phyloP scores from a whole-genome alignment of 2,113 vertebrate genomes.

The Epinephelus moara region DNA sequence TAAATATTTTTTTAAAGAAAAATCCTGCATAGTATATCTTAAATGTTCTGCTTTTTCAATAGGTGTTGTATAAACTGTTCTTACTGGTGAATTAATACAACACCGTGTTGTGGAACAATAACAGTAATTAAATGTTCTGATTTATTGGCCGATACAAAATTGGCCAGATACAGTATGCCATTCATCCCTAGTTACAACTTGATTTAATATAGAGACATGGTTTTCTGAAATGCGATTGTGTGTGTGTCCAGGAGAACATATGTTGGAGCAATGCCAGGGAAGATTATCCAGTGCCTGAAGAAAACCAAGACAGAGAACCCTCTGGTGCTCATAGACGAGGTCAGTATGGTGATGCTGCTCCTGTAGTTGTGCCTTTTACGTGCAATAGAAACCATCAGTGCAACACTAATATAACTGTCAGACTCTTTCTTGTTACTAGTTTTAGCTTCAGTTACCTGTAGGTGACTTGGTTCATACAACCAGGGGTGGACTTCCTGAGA shows the following conservation, averaged over 20 bases:
- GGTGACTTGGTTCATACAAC: not conserved
- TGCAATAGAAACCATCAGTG: too few species aligned
- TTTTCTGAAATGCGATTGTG: conserved; percentile 1
- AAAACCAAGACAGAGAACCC: conserved; percentile 99
- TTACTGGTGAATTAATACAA: too few species aligned
- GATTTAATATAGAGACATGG: not conserved
- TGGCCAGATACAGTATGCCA: not conserved
- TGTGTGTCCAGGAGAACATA: conserved; percentile 90
- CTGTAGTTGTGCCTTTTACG: not conserved
- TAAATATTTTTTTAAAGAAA: too few species aligned
- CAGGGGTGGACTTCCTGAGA: too few species aligned
- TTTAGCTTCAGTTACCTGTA: not conserved
- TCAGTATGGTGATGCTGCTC: conserved; percentile 53
- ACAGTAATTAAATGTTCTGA: not conserved
- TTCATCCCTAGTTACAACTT: too few species aligned
- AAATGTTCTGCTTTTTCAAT: not conserved
- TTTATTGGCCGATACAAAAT: not conserved
- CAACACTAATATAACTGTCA: not conserved
- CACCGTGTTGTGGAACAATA: too few species aligned
- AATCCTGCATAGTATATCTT: too few species aligned
- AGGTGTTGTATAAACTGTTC: not conserved
- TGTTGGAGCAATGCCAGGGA: conserved; percentile 98
- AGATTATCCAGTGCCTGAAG: conserved; percentile 98
- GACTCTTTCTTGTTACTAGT: not conserved
- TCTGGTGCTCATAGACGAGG: conserved; percentile 96